Evolutionary conservation across 2,797 vertebrate species (phyloP).

Genomic region (Scleropages formosus): DNA sequence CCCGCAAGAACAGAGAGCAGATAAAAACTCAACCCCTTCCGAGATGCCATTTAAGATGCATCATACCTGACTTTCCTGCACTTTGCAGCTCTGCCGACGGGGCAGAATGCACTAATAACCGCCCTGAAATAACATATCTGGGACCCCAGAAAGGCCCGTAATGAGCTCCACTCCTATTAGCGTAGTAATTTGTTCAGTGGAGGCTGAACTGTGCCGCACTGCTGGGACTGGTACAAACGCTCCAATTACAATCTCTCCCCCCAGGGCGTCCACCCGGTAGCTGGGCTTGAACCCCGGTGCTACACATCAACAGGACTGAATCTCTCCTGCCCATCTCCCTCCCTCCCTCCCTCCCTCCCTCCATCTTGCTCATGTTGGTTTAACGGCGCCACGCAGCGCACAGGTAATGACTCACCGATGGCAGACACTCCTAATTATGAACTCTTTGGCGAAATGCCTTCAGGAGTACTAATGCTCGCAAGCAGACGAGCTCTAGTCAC

Average conservation of each 20-base stretch:
- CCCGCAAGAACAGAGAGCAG: background rate
- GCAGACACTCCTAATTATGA: background rate
- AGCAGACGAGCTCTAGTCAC: background rate
- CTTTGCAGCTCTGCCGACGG: background rate
- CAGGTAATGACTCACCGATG: background rate
- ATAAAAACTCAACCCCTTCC: background rate
- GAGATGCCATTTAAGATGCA: background rate
- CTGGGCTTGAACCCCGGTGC: background rate
- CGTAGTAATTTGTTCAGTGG: background rate
- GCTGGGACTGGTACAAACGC: background rate
- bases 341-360: no score
- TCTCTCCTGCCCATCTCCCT: background rate
- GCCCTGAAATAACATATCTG: background rate
- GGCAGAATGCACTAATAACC: slow-evolving; percentile 9
- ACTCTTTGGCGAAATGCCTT: background rate
- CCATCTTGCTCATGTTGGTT: no score
- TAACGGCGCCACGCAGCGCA: background rate
- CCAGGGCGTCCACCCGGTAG: background rate
- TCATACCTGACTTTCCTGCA: background rate
- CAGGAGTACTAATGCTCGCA: background rate
- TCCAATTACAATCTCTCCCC: slow-evolving; percentile 3
- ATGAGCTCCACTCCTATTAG: background rate
- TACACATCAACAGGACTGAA: background rate
- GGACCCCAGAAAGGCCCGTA: background rate
- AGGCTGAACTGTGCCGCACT: background rate